Percentiles rank a stretch among this genome's conserved stretches.
Evolutionary conservation across 2,797 vertebrate genomes (phyloP).

Genomic region (Anas bernieri): DNA sequence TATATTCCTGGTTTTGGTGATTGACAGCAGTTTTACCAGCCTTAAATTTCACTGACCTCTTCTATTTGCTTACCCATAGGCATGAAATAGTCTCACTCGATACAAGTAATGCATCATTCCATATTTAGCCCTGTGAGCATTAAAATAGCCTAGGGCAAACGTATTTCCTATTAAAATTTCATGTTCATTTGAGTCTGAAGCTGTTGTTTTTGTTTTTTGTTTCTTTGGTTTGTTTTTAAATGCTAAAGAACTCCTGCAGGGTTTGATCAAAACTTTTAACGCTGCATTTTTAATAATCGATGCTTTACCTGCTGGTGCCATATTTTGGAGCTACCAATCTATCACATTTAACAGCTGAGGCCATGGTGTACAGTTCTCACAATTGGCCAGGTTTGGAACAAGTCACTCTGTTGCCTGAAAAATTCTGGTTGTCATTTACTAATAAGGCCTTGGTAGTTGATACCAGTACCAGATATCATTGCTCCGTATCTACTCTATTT

Average conservation of each 20-base stretch:
- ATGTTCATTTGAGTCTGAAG: background rate
- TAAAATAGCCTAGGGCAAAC: background rate
- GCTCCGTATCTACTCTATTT: background rate
- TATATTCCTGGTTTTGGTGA: background rate
- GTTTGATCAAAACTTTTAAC: background rate
- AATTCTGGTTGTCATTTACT: background rate
- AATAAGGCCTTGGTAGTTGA: background rate
- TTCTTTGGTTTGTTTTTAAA: background rate
- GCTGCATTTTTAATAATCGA: background rate
- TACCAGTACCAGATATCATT: background rate
- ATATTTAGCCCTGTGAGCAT: background rate
- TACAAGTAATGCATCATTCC: background rate
- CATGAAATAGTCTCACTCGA: background rate
- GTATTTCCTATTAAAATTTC: background rate
- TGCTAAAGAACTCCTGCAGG: background rate
- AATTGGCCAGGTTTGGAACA: background rate
- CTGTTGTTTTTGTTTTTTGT: background rate
- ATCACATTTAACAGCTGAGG: background rate
- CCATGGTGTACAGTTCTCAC: background rate
- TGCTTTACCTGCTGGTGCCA: background rate
- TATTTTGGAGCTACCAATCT: background rate
- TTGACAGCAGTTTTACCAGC: background rate
- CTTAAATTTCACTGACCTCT: background rate
- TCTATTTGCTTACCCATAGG: background rate
- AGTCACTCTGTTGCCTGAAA: background rate